Evolutionary conservation across 2,113 vertebrate species (phyloP), one percentile per base, ranked within the genome.

Genomic region (Semicossyphus pulcher): DNA sequence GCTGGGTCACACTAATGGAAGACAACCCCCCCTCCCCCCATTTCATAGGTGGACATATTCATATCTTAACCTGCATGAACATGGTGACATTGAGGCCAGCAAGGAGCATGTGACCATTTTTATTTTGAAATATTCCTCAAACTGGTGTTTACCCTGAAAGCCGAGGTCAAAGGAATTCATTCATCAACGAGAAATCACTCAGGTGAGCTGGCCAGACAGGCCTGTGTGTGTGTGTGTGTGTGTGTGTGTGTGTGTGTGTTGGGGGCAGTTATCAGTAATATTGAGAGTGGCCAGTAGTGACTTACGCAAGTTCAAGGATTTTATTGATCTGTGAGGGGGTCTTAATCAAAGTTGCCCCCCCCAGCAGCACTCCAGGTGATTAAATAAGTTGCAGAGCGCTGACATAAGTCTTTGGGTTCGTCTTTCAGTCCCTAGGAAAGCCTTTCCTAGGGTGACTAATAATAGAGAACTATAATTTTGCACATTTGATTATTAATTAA

Each of bases 261-360:
- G 14, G 56, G 65, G 51, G 61, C 32, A 36, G 85, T 84, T 88
- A 88, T 92, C 86, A 79, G 78, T 79, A 69, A 93, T 95, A 94
- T 74, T 93, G 91, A 84, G 78, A 94, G 88, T 88, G 93, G 86
- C 77, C 86, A 87, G 83, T 77, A 79, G 83, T 94, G 94, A 94
- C 94, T 95, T 95, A 94, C 86, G 83, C 88, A 95, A 95, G 95
- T 95, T 95, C 95, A 97, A 96, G 94, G 95, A 92, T 94, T 94
- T 93, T 94, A 97, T 96, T 95, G 95, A 97, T 97, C 80, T 11
- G 78, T 76, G 85, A 89, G 90, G 90, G 89, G 88, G 88, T 94
- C 92, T 96, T 95, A 96, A 96, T 97, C 93, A 96, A 94, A 95
- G 94, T 92, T 86, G 78, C 80, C 92, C 92, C 93, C 81, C 89